Evolutionary conservation across 1,140 invertebrate genomes (phyloP), one percentile per base, ranked within the genome.

Genomic region (Aleiodes sp.): DNA sequence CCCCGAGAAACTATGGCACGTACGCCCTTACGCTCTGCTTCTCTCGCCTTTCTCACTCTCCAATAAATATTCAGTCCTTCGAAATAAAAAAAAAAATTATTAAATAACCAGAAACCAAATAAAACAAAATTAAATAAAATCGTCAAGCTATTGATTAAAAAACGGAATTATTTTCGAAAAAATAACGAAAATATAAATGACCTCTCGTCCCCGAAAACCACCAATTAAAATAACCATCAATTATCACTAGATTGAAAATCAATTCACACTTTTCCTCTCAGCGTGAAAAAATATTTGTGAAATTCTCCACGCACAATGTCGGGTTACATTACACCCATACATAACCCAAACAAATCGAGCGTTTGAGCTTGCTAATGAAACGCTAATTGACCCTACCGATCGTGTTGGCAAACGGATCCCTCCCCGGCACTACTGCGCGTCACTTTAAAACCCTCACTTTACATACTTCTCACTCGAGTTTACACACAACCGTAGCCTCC

Each of bases 281-380:
- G 10, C 10, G 31, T 26, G 10, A 57, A 57, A 21, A 37, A 63
- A 16, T 33, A 65, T 31, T 29, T n/a, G 12, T 2, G 33, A 65
- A 65, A 65, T 29, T 56, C 24, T 52, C 28, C 10, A 46, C n/a
- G 28, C 28, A 52, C 28, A 31, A 56, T 65, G 19, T 65, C n/a
- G n/a, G 21, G 1, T 2, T 7, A 21, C 21, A 8, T 16, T 52
- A 24, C 10, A 39, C 21, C n/a, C n/a, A n/a, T n/a, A 52, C 10
- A 16, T 4, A 52, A 31, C 16, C 8, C 9, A 16, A 29, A 43
- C 41, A 65, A 65, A 65, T 65, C 29, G 31, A 65, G 64, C 67
- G 70, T 74, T 65, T 70, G 39, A 62, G 33, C 46, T 60, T 68
- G 65, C 74, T 73, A 78, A 78, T 77, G 73, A 78, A 77, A 73